Base-by-base conservation (phyloP, 2,888 invertebrate species). In the Lamellibrachia columna region DNA sequence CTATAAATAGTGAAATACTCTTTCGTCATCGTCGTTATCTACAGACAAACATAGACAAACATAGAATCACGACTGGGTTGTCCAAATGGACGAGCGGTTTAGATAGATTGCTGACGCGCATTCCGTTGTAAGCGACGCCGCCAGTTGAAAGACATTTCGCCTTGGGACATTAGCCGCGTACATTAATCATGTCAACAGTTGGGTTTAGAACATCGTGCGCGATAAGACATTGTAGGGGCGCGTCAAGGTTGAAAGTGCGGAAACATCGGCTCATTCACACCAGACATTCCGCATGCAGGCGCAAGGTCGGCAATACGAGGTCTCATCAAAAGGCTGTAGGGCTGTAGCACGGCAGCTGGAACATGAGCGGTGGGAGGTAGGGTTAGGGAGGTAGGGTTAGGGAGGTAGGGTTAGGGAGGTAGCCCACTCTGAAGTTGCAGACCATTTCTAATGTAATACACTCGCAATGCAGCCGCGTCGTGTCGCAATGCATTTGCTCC, bases 161-260 rank as follows among this genome's bases (percentile, higher is more conserved):
- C 75, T 75, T 75, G 75, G 75, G 75, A 75, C n/a, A 75, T 15
- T 75, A 75, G n/a, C 75, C 75, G 75, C 75, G n/a, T n/a, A 75
- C 75, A 75, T 75, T 75, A n/a, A 75, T 75, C 75, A 75, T 22
- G 75, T 75, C 75, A 75, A 75, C 75, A 75, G 75, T 75, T 75
- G 75, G 22, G 75, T 15, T 75, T 22, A 22, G 22, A 75, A n/a
- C 15, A 75, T 75, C 22, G 75, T n/a, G 15, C 75, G 75, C 75
- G 75, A 75, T 75, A 75, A 75, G 22, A n/a, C 75, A 40, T 40
- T 40, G 40, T 40, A 40, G 22, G n/a, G 75, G 15, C n/a, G n/a
- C 75, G 75, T 75, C 75, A 75, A 75, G 75, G 75, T 22, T 75
- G 75, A 75, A 75, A 75, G 75, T 75, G 75, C 75, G 75, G 75